phyloP scores from a whole-genome alignment of 2,113 vertebrate genomes.

The Tychaedon coryphoeus region DNA sequence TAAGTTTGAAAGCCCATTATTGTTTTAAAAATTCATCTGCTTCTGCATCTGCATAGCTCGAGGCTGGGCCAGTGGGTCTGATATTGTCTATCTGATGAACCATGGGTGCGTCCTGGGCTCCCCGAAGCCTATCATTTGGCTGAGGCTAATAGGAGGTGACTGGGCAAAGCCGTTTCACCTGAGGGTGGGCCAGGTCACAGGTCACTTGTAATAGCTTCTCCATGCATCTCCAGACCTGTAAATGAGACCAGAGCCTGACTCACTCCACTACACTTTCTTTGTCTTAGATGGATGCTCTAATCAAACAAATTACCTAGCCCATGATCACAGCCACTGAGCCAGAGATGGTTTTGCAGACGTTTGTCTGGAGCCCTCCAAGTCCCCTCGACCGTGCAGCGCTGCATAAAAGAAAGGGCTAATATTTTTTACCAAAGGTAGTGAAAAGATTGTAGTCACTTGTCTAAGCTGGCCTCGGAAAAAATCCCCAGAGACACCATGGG shows the following conservation, averaged over 20 bases:
- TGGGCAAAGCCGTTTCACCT: conserved; percentile 80
- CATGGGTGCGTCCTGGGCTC: not conserved
- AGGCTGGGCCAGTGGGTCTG: conserved; percentile 63
- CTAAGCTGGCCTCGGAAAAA: conserved; percentile 5
- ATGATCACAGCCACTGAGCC: conserved; percentile 67
- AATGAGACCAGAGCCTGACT: conserved; percentile 75
- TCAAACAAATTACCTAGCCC: conserved; percentile 70
- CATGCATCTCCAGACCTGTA: conserved; percentile 77
- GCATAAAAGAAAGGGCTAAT: conserved; percentile 41
- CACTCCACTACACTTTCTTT: conserved; percentile 72
- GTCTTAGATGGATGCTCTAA: conserved; percentile 68
- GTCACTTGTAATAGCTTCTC: conserved; percentile 80
- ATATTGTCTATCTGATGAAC: conserved; percentile 68
- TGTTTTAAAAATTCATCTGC: conserved; percentile 52
- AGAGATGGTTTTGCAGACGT: conserved; percentile 56
- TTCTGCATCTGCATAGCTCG: conserved; percentile 73
- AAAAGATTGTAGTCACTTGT: not conserved
- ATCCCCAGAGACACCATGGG: not conserved
- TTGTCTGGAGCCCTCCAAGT: conserved; percentile 65
- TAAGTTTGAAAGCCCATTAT: conserved; percentile 73
- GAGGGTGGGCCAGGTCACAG: conserved; percentile 80
- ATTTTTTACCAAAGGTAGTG: conserved; percentile 52
- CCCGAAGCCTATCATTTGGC: conserved; percentile 65
- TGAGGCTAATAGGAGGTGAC: conserved; percentile 77
- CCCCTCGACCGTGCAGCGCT: not conserved